Percentiles rank a stretch among this genome's conserved stretches.
phyloP scores from a whole-genome alignment of 2,888 invertebrate species.

The Gerris lacustris region DNA sequence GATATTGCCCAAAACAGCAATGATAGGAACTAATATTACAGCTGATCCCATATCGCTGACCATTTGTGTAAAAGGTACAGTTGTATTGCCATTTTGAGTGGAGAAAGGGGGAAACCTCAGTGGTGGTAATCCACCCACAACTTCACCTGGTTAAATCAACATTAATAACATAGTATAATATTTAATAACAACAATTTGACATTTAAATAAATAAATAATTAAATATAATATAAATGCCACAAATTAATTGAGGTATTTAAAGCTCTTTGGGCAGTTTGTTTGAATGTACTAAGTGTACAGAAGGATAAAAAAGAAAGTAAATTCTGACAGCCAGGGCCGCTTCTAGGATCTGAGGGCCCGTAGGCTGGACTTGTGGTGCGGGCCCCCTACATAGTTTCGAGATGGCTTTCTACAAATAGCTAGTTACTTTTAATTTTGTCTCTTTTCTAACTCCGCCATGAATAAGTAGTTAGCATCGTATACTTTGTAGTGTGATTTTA shows the following conservation, averaged over 20 bases:
- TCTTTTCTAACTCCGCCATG: too few relatives aligned
- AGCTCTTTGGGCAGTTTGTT: too few relatives aligned
- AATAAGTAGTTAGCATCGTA: too few relatives aligned
- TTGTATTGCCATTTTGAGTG: slow-evolving; percentile 45
- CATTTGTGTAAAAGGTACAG: slow-evolving; percentile 55
- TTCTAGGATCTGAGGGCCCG: too few relatives aligned
- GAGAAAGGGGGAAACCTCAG: slow-evolving; percentile 58
- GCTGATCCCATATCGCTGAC: slow-evolving; percentile 70
- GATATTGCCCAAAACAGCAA: slow-evolving; percentile 83
- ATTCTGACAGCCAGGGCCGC: too few relatives aligned
- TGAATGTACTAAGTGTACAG: too few relatives aligned
- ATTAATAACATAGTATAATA: not conserved
- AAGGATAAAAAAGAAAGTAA: too few relatives aligned
- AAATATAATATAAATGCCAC: slow-evolving; percentile 39
- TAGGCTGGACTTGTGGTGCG: too few relatives aligned
- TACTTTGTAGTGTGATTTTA: too few relatives aligned
- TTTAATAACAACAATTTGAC: slow-evolving; percentile 9
- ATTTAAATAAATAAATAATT: slow-evolving; percentile 31
- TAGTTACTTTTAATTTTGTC: too few relatives aligned
- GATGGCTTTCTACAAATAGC: too few relatives aligned
- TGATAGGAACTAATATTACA: slow-evolving; percentile 72
- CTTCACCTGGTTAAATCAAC: slow-evolving; percentile 30
- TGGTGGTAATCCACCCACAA: slow-evolving; percentile 57
- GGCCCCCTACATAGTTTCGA: too few relatives aligned
- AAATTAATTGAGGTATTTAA: not conserved